phyloP scores from a whole-genome alignment of 2,797 vertebrate genomes.

The Sebastes matsubarae region DNA sequence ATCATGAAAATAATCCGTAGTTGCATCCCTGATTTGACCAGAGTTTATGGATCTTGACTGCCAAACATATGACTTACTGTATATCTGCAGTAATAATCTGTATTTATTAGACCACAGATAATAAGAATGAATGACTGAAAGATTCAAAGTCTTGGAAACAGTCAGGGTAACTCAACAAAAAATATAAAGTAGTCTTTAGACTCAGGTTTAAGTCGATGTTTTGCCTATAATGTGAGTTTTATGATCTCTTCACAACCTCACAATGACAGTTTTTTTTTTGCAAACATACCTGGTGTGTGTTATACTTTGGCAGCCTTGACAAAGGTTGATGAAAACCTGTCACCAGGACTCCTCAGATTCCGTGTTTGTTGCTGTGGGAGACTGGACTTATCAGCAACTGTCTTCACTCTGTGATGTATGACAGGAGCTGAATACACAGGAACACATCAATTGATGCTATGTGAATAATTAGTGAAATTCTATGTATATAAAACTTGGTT shows the following conservation, averaged over 20 bases:
- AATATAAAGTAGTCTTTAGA: not conserved
- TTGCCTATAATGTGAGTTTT: not conserved
- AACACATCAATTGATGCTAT: not conserved
- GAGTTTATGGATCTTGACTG: not conserved
- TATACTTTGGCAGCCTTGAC: constrained; percentile 27
- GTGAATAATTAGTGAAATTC: not conserved
- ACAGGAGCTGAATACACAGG: constrained; percentile 6
- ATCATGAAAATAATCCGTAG: no score
- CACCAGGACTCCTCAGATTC: constrained; percentile 50
- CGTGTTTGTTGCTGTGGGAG: constrained; percentile 47
- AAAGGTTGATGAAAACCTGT: constrained; percentile 66
- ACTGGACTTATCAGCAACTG: constrained; percentile 64
- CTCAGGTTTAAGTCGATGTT: not conserved
- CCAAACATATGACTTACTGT: not conserved
- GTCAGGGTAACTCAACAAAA: not conserved
- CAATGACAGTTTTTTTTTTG: constrained; percentile 21
- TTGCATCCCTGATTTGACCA: rapidly evolving
- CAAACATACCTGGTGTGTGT: constrained; percentile 54
- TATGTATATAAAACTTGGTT: not conserved
- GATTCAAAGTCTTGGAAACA: not conserved
- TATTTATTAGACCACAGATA: not conserved
- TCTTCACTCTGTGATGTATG: constrained; percentile 47
- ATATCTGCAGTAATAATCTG: not conserved
- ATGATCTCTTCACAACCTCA: not conserved
- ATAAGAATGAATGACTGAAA: not conserved